phyloP scores from a whole-genome alignment of 2,888 invertebrate species.

The Liopterus haemorrhoidalis region DNA sequence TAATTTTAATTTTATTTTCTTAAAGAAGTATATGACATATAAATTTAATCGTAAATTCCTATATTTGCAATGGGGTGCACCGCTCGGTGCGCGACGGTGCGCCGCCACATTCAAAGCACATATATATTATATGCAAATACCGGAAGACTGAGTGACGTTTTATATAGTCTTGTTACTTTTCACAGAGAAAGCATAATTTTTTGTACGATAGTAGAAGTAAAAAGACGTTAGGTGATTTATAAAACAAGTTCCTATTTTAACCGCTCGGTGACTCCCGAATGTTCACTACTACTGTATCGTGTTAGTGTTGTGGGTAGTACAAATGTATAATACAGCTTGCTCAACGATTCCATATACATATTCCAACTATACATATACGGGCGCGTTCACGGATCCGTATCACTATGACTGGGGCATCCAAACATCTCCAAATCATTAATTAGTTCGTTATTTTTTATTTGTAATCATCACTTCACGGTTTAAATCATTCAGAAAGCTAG shows the following conservation, averaged over 20 bases:
- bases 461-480: too few relatives aligned
- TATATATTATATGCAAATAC: conserved; percentile 50
- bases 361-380: too few relatives aligned
- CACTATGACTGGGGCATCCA: too few relatives aligned
- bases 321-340: conserved; percentile 43
- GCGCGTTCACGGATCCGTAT: too few relatives aligned
- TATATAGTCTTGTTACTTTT: conserved; percentile 49
- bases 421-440: too few relatives aligned
- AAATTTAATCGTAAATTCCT: conserved; percentile 40
- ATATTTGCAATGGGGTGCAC: conserved; percentile 41
- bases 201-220: conserved; percentile 23
- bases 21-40: conserved; percentile 36
- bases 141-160: conserved; percentile 52
- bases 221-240: conserved; percentile 48
- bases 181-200: conserved; percentile 35
- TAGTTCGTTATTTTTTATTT: too few relatives aligned
- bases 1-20: conserved; percentile 45
- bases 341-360: conserved; percentile 45
- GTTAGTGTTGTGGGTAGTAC: conserved; percentile 29
- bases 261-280: conserved; percentile 46
- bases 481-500: too few relatives aligned
- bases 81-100: not conserved
- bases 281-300: conserved; percentile 46
- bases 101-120: conserved; percentile 38
- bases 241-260: conserved; percentile 49